Evolutionary conservation across 2,113 vertebrate species (phyloP), one percentile per base, ranked within the genome.

Genomic region (Gambusia affinis): DNA sequence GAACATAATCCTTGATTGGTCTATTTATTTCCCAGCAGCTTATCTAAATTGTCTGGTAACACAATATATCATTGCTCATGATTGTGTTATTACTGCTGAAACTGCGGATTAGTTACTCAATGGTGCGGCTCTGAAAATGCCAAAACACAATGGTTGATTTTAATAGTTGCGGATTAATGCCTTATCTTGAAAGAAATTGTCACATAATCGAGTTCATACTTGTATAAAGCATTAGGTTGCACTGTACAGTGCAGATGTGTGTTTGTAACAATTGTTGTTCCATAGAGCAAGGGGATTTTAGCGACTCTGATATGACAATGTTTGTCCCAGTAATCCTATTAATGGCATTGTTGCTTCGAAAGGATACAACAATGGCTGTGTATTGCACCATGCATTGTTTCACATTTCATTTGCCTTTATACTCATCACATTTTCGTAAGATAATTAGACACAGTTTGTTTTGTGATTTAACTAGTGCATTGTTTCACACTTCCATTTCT

Each of bases 321-420:
- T 77, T 84, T 19, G 60, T 67, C 54, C 42, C 64, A 33, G 60
- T 91, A 89, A 90, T 89, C 90, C 87, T 86, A 86, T 91, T 87
- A 90, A 66, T 77, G 42, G 54, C 64, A 82, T 68, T 76, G 72
- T 84, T 71, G 76, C 79, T 80, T 67, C 73, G 60, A 69, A 80
- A 84, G 87, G 79, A 74, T 42, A 29, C 67, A 72, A 70, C 73
- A 47, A 15, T 8, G 72, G 70, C 29, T 67, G 47, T 15, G 27
- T 33, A 15, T 62, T 68, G 60, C 64, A 80, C n/a, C 51, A 76
- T 51, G 60, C 62, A 65, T 15, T 47, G 44, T 60, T 39, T 27
- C 33, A 42, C 12, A 51, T 12, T 1, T 33, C 15, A 7, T 24
- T 44, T 29, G 28, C 8, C 12, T 62, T 29, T 29, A 28, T 62